These are phyloP conservation scores for Decapterus maruadsi DNA, from an alignment of 2,797 vertebrate species.

Conservation along the genomic window DNA sequence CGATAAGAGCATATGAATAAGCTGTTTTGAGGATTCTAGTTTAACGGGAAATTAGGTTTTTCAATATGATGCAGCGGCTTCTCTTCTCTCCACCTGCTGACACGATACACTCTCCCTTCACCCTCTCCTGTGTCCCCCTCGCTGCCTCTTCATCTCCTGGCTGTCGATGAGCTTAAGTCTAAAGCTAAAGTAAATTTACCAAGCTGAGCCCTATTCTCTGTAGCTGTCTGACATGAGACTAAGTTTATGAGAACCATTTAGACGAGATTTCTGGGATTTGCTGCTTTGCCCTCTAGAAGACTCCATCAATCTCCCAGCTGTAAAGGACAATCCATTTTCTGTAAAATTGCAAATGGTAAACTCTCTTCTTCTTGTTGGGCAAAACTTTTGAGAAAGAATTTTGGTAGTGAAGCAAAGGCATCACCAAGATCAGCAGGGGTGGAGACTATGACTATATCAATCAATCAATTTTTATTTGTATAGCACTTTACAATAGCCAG, in stretches of 20 bases:
- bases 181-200: neutral
- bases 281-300: neutral
- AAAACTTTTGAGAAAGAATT: neutral
- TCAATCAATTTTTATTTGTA: too few relatives aligned
- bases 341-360: neutral
- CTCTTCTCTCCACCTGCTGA: neutral
- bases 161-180: slow-evolving; percentile 1
- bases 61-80: neutral
- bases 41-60: neutral
- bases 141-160: neutral
- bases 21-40: neutral
- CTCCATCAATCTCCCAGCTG: neutral
- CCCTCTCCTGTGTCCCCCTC: neutral
- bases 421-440: neutral
- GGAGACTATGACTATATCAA: neutral
- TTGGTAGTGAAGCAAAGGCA: neutral
- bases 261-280: neutral
- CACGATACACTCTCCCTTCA: neutral
- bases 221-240: slow-evolving; percentile 18
- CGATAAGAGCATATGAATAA: neutral
- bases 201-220: neutral
- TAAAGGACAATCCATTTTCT: neutral
- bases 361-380: neutral
- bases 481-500: too few relatives aligned
- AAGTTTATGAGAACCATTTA: neutral